Base-by-base conservation (phyloP, 2,113 vertebrate genomes). In the Theropithecus gelada region DNA sequence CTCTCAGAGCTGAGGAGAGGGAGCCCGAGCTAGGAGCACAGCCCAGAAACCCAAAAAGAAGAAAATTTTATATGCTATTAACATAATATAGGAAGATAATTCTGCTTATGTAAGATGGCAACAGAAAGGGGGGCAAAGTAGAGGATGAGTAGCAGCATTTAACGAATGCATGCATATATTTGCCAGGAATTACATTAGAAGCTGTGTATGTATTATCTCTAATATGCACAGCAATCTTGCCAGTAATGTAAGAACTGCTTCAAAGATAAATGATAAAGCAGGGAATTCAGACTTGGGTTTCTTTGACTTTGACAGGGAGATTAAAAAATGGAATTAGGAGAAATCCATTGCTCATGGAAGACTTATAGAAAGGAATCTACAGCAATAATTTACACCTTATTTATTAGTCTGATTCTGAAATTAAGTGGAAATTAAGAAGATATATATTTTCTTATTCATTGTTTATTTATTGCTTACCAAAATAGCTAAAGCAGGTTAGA, bases 291-390 rank as follows among this genome's bases (percentile, higher is more conserved):
- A 79, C 30, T 79, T 84, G 30, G 20, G 23, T 84, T 89, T 38
- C 38, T 94, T 86, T 94, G 40, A 92, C 92, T 94, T 80, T 48
- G 88, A 81, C 32, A 75, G 43, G 35, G 27, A 95, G 43, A 72
- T 61, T 92, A 61, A 80, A 61, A 81, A 17, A 22, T 81, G 16
- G 4, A 55, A 48, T 87, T 73, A 55, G n/a, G 52, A 87, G 57
- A 73, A 81, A 64, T 48, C 48, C 76, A 3, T 91, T 73, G 52
- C 32, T 93, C 2, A 40, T 87, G 48, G 57, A 81, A 68, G 22
- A 81, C 16, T 6, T 87, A 25, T 73, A 8, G 38, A 75, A 25
- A 70, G 61, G 9, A 17, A 48, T 45, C 40, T 48, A 8, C 43
- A 66, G 25, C 32, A 91, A 8, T 91, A 55, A 66, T 6, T 90